Evolutionary conservation across 2,888 invertebrate genomes (phyloP).

Genomic region (Nycteola revayana): DNA sequence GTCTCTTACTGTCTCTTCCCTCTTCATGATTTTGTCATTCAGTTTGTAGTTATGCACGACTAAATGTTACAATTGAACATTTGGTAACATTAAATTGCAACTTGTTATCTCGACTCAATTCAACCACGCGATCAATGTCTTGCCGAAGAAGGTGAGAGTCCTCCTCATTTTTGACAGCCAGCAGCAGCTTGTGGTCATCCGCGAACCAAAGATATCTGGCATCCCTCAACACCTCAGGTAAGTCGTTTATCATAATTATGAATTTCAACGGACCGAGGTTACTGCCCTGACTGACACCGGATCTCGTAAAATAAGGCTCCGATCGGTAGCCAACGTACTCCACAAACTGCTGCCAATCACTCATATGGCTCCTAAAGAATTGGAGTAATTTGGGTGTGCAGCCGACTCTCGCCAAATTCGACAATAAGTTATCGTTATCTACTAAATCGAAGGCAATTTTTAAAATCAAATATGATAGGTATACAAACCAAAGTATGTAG

Average conservation of each 20-base stretch:
- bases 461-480: too few species aligned
- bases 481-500: too few species aligned
- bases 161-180: neutral
- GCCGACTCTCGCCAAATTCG: too few species aligned
- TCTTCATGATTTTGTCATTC: too few species aligned
- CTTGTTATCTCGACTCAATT: conserved; percentile 1
- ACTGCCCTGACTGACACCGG: conserved; percentile 5
- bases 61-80: neutral
- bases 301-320: neutral
- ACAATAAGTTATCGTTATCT: too few species aligned
- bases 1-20: too few species aligned
- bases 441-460: too few species aligned
- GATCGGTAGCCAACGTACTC: neutral
- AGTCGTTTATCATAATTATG: conserved; percentile 5
- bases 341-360: too few species aligned
- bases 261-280: conserved; percentile 2
- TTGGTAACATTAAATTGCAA: neutral
- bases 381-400: too few species aligned
- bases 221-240: conserved; percentile 1
- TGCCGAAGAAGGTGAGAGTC: neutral
- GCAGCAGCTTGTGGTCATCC: neutral
- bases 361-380: too few species aligned
- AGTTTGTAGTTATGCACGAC: neutral
- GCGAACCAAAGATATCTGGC: too few species aligned
- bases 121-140: neutral